Percentiles rank a stretch among this genome's conserved stretches.
Conservation (phyloP, 2,113 vertebrate species). For the Noctilio leporinus region DNA sequence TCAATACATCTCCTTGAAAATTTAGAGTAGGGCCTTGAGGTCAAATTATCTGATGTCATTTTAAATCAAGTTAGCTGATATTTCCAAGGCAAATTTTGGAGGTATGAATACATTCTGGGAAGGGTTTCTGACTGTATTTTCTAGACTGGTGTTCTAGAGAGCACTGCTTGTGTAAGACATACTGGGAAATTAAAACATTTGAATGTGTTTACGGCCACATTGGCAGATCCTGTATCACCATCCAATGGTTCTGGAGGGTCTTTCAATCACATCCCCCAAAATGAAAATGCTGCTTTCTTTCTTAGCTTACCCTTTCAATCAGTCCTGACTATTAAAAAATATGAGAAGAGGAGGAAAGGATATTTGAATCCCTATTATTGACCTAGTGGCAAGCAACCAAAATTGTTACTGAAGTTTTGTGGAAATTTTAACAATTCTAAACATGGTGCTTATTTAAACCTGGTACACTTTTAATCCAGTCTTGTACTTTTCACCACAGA, state of each 20-base stretch:
- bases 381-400: background rate
- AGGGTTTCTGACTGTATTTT: background rate
- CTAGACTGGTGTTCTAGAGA: background rate
- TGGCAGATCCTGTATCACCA: background rate
- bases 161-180: background rate
- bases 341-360: background rate
- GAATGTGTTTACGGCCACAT: background rate
- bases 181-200: background rate
- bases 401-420: background rate
- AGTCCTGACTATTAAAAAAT: background rate
- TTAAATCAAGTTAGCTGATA: background rate
- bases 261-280: background rate
- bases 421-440: slow-evolving; percentile 20
- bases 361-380: background rate
- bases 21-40: background rate
- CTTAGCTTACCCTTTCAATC: background rate
- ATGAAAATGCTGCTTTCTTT: background rate
- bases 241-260: background rate
- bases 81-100: slow-evolving; percentile 5
- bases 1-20: slow-evolving; percentile 16
- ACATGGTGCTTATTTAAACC: background rate
- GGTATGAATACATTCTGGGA: background rate
- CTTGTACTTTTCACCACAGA: background rate
- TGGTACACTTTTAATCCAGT: background rate
- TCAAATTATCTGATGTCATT: background rate